phyloP scores from a whole-genome alignment of 2,797 vertebrate genomes.

The Neomorphus geoffroyi region DNA sequence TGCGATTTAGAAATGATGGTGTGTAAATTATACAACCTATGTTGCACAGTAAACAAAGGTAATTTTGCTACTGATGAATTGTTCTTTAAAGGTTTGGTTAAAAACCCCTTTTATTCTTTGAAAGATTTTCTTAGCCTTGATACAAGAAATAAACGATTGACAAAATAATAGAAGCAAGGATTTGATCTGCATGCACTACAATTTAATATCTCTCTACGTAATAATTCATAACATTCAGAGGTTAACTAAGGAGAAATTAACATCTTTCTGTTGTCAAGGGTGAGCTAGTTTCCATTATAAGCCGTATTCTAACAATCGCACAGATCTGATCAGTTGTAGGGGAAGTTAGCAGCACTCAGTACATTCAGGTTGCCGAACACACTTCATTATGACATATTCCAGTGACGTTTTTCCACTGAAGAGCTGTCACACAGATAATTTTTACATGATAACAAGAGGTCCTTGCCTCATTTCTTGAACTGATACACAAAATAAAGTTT shows the following conservation, averaged over 20 bases:
- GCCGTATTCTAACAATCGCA: neutral
- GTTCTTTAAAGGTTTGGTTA: neutral
- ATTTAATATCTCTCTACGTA: neutral
- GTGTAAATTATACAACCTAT: neutral
- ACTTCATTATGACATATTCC: neutral
- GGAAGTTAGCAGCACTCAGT: neutral
- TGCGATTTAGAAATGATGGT: fast-evolving
- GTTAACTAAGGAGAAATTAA: constrained; percentile 42
- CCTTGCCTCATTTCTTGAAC: neutral
- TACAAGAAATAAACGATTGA: neutral
- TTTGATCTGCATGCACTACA: neutral
- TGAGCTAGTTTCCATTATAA: constrained; percentile 44
- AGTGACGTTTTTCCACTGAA: neutral
- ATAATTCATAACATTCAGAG: constrained; percentile 12
- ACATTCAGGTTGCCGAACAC: neutral
- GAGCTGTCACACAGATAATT: neutral
- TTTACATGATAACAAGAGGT: neutral
- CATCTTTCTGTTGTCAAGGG: neutral
- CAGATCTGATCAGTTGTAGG: neutral
- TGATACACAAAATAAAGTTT: neutral
- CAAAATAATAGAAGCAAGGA: neutral
- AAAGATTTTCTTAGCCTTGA: neutral
- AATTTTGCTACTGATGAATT: neutral
- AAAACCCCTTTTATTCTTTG: neutral
- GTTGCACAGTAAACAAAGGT: neutral